Evolutionary conservation across 2,888 invertebrate species (phyloP).

Genomic region (Sarcophaga subvicina): DNA sequence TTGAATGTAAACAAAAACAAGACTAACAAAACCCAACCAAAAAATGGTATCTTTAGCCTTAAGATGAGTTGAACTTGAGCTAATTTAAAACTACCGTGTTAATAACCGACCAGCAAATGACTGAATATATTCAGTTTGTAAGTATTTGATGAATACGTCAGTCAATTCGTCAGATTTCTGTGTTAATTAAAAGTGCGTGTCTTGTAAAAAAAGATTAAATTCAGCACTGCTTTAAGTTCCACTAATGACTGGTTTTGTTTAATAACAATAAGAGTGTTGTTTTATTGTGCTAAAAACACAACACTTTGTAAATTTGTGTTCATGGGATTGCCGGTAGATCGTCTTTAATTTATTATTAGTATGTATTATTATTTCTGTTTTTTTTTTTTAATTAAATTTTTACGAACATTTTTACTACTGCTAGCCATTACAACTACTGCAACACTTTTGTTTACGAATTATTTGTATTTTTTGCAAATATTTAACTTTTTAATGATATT

Average conservation of each 20-base stretch:
- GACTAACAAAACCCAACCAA: not conserved
- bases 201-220: not conserved
- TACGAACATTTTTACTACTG: not conserved
- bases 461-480: constrained; percentile 27
- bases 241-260: not conserved
- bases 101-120: not conserved
- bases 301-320: constrained; percentile 26
- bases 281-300: constrained; percentile 1
- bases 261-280: constrained; percentile 1
- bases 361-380: not conserved
- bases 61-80: constrained; percentile 66
- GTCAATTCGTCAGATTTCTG: constrained; percentile 1
- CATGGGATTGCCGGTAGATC: constrained; percentile 1
- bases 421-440: no score
- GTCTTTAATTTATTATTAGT: not conserved
- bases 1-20: constrained; percentile 11
- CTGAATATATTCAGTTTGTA: constrained; percentile 20
- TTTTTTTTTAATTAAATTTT: not conserved
- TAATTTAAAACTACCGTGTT: constrained; percentile 47
- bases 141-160: constrained; percentile 15
- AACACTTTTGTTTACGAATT: not conserved
- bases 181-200: constrained; percentile 47
- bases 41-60: constrained; percentile 8
- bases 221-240: constrained; percentile 9
- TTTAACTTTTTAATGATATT: constrained; percentile 7